These are phyloP conservation scores for Drosophila sturtevanti DNA, from an alignment of 1,140 invertebrate genomes.

Conservation along the genomic window DNA sequence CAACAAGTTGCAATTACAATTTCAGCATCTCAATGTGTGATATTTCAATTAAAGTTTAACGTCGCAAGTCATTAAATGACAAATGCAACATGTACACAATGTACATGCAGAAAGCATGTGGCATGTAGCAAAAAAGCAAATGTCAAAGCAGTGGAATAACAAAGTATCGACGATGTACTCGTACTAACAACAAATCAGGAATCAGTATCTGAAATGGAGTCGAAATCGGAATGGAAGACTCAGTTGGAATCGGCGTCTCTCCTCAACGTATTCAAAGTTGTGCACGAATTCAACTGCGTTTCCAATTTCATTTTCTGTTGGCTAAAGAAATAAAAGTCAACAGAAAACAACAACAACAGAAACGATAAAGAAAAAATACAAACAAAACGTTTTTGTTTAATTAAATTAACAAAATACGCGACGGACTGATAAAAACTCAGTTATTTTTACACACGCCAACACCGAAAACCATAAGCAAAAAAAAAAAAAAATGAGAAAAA, in stretches of 20 bases:
- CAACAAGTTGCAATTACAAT: conserved; percentile 35
- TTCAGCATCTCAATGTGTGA: conserved; percentile 61
- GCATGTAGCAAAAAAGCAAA: conserved; percentile 31
- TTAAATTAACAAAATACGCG: conserved; percentile 79
- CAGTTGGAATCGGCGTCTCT: conserved; percentile 21
- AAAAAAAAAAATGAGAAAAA: not conserved
- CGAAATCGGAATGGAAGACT: not conserved
- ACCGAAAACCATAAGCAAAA: conserved; percentile 19
- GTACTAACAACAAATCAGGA: conserved; percentile 13
- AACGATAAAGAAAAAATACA: conserved; percentile 67
- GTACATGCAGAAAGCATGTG: not conserved
- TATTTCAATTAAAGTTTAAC: conserved; percentile 78
- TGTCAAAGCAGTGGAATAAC: conserved; percentile 36
- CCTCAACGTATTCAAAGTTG: conserved; percentile 77
- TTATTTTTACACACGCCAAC: conserved; percentile 68
- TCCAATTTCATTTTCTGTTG: conserved; percentile 62
- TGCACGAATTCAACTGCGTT: conserved; percentile 45
- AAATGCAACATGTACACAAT: conserved; percentile 43
- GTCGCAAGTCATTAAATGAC: conserved; percentile 73
- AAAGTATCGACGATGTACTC: conserved; percentile 31
- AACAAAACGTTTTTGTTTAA: conserved; percentile 80
- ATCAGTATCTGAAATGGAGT: not conserved
- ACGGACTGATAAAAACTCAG: conserved; percentile 65
- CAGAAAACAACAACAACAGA: conserved; percentile 24
- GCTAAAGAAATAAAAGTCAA: conserved; percentile 15